Base-by-base conservation (phyloP, 2,888 invertebrate genomes). In the Aporophyla nigra region DNA sequence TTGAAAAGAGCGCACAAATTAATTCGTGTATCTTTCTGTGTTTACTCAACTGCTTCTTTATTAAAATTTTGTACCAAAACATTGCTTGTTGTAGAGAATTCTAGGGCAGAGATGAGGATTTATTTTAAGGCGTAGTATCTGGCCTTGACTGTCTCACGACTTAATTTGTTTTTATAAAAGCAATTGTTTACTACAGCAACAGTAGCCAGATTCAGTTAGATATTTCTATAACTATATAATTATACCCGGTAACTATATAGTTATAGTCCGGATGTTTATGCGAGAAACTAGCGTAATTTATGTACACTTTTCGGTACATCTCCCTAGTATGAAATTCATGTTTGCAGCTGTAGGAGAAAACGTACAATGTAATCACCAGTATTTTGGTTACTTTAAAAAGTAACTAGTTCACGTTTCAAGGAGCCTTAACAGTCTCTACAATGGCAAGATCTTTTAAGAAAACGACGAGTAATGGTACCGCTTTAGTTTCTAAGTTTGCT, bases 401-500 rank as follows among this genome's bases (percentile, higher is more conserved):
- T 1, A 74, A 16, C 27, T 40, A 33, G 19, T 54, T 24, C n/a
- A 49, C 58, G 27, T 49, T 49, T 21, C 0, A 63, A 77, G 43
- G 24, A 56, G 2, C 14, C 21, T 21, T 21, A 51, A 77, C 33
- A 62, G 43, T n/a, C 21, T 51, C 40, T 33, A 69, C 58, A 83
- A 83, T 63, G 19, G 61, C 6, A 43, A 46, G 46, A 70, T 83
- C 58, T 54, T 80, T 65, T 43, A 68, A 79, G 56, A 84, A 83
- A 83, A 78, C 43, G 65, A 66, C 63, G 56, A 56, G 63, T 63
- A 79, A 71, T 72, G 5, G 16, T 27, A 33, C 59, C 54, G 51
- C 65, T 65, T 59, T 51, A 84, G 65, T 81, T 81, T 84, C 84
- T 66, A 74, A 66, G 81, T 74, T 74, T 69, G 58, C 54, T 71